These are phyloP conservation scores for Trachelipus rathkii DNA, from an alignment of 1,140 invertebrate species.

Conservation along the genomic window DNA sequence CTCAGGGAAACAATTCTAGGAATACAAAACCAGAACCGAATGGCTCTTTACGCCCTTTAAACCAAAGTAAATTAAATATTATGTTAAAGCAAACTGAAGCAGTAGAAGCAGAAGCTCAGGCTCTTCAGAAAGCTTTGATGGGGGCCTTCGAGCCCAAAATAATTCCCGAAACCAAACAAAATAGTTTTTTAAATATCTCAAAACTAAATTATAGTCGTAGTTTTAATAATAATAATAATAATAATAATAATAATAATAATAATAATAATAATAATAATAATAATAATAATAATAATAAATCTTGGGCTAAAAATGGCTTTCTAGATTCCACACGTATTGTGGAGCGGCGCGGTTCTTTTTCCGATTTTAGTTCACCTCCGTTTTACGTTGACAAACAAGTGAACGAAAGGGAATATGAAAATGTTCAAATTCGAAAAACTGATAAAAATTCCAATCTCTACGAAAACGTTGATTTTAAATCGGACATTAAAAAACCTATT, in stretches of 20 bases:
- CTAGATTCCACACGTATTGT: too few relatives aligned
- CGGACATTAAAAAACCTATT: neutral
- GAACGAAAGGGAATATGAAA: slow-evolving; percentile 1
- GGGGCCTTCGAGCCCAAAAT: slow-evolving; percentile 37
- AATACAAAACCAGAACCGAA: neutral
- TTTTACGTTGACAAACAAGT: too few relatives aligned
- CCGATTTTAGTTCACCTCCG: too few relatives aligned
- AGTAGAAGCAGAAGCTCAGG: slow-evolving; percentile 44
- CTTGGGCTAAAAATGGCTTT: too few relatives aligned
- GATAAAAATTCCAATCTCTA: neutral
- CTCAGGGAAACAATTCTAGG: neutral
- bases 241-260: neutral
- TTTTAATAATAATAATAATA: neutral
- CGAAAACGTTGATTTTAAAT: neutral
- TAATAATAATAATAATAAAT: too few relatives aligned
- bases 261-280: too few relatives aligned
- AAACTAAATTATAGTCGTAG: slow-evolving; percentile 2
- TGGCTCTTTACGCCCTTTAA: slow-evolving; percentile 24
- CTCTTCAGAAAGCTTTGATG: slow-evolving; percentile 44
- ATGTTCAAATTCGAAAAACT: neutral
- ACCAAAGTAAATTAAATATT: slow-evolving; percentile 31
- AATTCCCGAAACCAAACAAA: neutral
- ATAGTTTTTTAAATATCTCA: neutral
- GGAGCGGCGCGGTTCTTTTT: too few relatives aligned
- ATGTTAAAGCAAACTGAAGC: slow-evolving; percentile 45